Base-by-base conservation (phyloP, 2,113 vertebrate species). In the Protobothrops flavoviridis region DNA sequence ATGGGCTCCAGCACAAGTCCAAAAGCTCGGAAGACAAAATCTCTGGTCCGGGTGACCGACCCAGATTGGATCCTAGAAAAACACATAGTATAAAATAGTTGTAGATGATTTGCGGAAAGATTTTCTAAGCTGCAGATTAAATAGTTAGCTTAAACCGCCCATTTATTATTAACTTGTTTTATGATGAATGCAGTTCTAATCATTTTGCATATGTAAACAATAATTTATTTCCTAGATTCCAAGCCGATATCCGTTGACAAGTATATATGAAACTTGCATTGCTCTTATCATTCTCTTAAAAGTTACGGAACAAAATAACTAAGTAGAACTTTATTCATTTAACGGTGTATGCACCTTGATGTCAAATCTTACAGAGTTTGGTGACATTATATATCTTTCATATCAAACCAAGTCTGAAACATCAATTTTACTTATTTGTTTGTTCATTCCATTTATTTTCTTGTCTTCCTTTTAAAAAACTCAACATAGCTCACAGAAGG, bases 81-180 rank as follows among this genome's bases (percentile, higher is more conserved):
- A 89, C 93, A 89, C 94, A 95, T 3, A 20, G 91, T 95, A 52
- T 96, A 55, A 96, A 95, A 92, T 90, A 93, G 64, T 94, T 95
- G 90, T 81, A 45, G 81, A 86, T 59, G 94, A 95, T 43, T 39
- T 93, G 94, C 92, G 91, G 48, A 90, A 95, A 86, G 85, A 92
- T 95, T 95, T 24, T 87, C 26, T 90, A 95, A 88, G 52, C 87
- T 56, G 55, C 95, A 94, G 26, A 29, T 93, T 52, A 57, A 33
- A 90, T 90, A 88, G 93, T 91, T 94, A 93, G 59, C 91, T 90
- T 91, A 92, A 5, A 85, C 1, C 56, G 94, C 61, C 48, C 2
- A 95, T 90, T 93, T 23, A 52, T 5, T 95, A 81, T 92, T 24
- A 39, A 29, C 59, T 91, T 39, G 17, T 86, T 57, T 45, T 59